Evolutionary conservation across 2,113 vertebrate species (phyloP).

Genomic region (Ceratotherium simum): DNA sequence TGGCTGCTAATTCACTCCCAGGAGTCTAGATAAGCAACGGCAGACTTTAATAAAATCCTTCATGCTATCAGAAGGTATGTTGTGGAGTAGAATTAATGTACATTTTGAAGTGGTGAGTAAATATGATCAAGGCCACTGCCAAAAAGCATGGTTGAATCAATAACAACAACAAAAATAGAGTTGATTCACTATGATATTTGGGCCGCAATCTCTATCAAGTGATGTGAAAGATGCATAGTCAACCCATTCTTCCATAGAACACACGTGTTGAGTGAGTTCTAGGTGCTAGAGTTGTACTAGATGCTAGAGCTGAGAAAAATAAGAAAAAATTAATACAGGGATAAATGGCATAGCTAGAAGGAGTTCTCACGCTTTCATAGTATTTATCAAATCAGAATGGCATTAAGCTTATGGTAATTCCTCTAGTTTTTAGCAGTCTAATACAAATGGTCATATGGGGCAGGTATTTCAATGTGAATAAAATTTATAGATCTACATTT

Average conservation of each 20-base stretch:
- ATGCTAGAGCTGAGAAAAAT: not conserved
- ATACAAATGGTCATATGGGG: not conserved
- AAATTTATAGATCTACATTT: constrained; percentile 13
- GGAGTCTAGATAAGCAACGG: not conserved
- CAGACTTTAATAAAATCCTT: not conserved
- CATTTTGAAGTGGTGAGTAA: not conserved
- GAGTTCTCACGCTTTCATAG: not conserved
- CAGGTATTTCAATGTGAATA: not conserved
- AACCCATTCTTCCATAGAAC: not conserved
- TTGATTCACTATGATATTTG: not conserved
- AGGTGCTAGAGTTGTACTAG: not conserved
- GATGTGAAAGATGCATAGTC: not conserved
- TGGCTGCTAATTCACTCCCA: not conserved
- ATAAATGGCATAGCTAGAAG: not conserved
- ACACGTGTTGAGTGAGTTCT: not conserved
- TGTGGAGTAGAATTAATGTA: not conserved
- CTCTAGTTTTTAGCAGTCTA: not conserved
- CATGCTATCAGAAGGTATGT: not conserved
- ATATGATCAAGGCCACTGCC: not conserved
- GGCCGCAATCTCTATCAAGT: not conserved
- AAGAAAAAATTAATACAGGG: not conserved
- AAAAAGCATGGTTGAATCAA: not conserved
- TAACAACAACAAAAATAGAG: not conserved
- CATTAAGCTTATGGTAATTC: not conserved
- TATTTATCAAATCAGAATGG: not conserved